phyloP scores from a whole-genome alignment of 2,888 invertebrate genomes.

The Xylota sylvarum region DNA sequence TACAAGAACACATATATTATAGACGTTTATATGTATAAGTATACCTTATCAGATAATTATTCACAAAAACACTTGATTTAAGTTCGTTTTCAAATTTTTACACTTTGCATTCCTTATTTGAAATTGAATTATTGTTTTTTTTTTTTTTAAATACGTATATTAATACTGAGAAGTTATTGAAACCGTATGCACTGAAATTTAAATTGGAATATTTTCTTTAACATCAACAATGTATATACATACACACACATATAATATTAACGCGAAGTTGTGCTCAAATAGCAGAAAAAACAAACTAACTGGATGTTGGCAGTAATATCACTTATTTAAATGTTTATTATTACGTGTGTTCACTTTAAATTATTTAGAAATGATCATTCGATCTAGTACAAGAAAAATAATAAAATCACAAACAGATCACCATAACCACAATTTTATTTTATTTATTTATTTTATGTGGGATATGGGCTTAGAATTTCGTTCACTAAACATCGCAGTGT shows the following conservation, averaged over 20 bases:
- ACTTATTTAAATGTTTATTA: background rate
- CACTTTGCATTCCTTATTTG: background rate
- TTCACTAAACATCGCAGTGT: background rate
- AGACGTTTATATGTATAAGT: background rate
- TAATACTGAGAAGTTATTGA: too few relatives aligned
- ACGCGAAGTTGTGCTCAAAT: too few relatives aligned
- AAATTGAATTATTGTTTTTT: background rate
- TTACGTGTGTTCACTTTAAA: background rate
- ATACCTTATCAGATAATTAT: constrained; percentile 4
- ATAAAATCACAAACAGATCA: background rate
- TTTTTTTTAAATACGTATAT: background rate
- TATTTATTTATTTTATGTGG: background rate
- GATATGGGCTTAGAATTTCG: background rate
- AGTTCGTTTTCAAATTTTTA: background rate
- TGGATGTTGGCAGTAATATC: too few relatives aligned
- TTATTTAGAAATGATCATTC: too few relatives aligned
- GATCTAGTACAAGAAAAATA: background rate
- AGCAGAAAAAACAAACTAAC: too few relatives aligned
- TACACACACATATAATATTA: too few relatives aligned
- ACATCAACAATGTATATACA: too few relatives aligned
- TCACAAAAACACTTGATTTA: background rate
- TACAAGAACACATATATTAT: background rate
- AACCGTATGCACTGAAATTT: too few relatives aligned
- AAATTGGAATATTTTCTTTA: too few relatives aligned
- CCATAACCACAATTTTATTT: background rate